Evolutionary conservation across 2,888 invertebrate species (phyloP).

Genomic region (Acrocera orbiculus): DNA sequence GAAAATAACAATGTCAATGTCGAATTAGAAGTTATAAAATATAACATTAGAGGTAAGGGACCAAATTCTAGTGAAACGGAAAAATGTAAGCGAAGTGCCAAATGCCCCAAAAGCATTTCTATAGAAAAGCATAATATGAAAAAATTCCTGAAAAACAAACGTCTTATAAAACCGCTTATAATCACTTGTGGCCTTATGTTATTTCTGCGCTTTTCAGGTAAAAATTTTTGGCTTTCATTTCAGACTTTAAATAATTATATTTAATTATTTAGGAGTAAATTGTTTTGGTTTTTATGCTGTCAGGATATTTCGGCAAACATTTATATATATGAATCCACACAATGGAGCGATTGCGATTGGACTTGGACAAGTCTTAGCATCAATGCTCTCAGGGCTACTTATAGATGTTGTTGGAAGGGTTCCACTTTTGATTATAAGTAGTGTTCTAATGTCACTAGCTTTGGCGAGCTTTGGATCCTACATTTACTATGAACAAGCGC

Average conservation of each 20-base stretch:
- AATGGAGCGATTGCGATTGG: conserved; percentile 73
- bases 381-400: conserved; percentile 59
- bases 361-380: conserved; percentile 68
- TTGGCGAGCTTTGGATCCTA: conserved; percentile 70
- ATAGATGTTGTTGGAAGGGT: conserved; percentile 75
- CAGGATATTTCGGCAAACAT: conserved; percentile 69
- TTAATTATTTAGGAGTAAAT: conserved; percentile 42
- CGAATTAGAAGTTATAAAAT: conserved; percentile 52
- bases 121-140: too few species aligned
- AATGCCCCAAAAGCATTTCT: too few species aligned
- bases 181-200: conserved; percentile 78
- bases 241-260: too few species aligned
- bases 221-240: neutral
- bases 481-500: conserved; percentile 59
- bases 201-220: conserved; percentile 53
- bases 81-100: too few species aligned
- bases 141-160: conserved; percentile 27
- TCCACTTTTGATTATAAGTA: conserved; percentile 67
- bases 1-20: conserved; percentile 57
- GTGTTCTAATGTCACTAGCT: conserved; percentile 71
- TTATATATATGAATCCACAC: conserved; percentile 64
- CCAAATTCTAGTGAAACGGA: too few species aligned
- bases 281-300: conserved; percentile 76
- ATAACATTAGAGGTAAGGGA: too few species aligned
- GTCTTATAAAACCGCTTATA: conserved; percentile 50